These are phyloP conservation scores for Plemyria rubiginata DNA, from an alignment of 2,888 invertebrate genomes.

Conservation along the genomic window DNA sequence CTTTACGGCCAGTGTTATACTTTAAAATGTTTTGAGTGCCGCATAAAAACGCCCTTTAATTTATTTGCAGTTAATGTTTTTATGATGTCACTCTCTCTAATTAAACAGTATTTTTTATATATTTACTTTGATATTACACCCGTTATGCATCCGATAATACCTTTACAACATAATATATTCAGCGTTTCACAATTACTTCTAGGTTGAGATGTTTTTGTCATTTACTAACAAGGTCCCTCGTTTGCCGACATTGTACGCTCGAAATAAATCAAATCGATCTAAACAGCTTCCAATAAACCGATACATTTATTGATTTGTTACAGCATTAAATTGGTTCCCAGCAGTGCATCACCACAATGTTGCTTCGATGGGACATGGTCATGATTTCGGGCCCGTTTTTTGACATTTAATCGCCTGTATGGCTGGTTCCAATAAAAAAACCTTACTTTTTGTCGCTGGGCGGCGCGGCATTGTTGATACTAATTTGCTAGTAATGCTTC, in stretches of 20 bases:
- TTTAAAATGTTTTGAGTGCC: constrained; percentile 59
- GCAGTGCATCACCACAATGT: constrained; percentile 71
- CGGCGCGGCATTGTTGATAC: constrained; percentile 55
- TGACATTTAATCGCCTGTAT: constrained; percentile 50
- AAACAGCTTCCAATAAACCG: constrained; percentile 83
- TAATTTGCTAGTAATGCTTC: constrained; percentile 42
- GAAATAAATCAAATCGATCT: constrained; percentile 83
- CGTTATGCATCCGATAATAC: neutral
- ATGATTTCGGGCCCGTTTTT: constrained; percentile 57
- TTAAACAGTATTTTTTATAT: constrained; percentile 31
- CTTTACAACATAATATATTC: constrained; percentile 6
- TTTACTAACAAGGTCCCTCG: constrained; percentile 82
- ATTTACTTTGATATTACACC: constrained; percentile 22
- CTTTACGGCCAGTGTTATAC: constrained; percentile 64
- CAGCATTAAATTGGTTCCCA: constrained; percentile 83
- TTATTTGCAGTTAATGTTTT: constrained; percentile 55
- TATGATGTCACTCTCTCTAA: constrained; percentile 37
- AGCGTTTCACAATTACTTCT: constrained; percentile 22
- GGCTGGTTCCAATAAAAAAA: constrained; percentile 51
- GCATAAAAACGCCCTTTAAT: constrained; percentile 60
- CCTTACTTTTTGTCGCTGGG: constrained; percentile 49
- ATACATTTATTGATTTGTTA: constrained; percentile 85
- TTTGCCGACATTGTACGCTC: constrained; percentile 69
- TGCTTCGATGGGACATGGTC: constrained; percentile 63
- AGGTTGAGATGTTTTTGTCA: constrained; percentile 63